Evolutionary conservation across 53 echinoderm and acorn worm genomes (phyloP).

Genomic region (Antedon mediterranea): DNA sequence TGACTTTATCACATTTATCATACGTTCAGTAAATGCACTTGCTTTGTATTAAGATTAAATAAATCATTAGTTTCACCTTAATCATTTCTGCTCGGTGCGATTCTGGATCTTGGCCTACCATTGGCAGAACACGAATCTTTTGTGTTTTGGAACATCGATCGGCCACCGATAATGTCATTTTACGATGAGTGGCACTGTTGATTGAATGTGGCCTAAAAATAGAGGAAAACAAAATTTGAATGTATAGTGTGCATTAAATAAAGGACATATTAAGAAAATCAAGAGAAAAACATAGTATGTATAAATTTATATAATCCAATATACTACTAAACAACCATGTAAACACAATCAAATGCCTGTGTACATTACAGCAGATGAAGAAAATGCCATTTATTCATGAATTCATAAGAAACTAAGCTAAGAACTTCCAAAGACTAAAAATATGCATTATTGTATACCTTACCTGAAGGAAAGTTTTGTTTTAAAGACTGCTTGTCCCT

Average conservation of each 20-base stretch:
- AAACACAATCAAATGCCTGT: too few relatives aligned
- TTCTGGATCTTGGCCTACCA: conserved; percentile 88
- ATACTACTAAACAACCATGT: not conserved
- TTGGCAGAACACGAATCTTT: conserved; percentile 88
- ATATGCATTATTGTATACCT: too few relatives aligned
- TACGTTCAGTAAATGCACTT: too few relatives aligned
- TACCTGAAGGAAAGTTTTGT: conserved; percentile 99
- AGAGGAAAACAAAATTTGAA: too few relatives aligned
- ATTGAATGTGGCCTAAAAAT: conserved; percentile 97
- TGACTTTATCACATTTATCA: too few relatives aligned
- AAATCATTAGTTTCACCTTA: conserved; percentile 83
- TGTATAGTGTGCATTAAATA: too few relatives aligned
- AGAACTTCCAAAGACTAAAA: too few relatives aligned
- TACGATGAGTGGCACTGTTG: conserved; percentile 97
- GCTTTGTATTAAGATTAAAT: too few relatives aligned
- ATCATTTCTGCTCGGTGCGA: conserved; percentile 84
- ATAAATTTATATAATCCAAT: not conserved
- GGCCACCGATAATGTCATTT: conserved; percentile 95
- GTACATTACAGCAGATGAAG: too few relatives aligned
- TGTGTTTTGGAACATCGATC: conserved; percentile 90
- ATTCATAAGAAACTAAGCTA: too few relatives aligned
- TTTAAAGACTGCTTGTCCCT: conserved; percentile 90
- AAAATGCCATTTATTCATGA: too few relatives aligned
- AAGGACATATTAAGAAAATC: not conserved
- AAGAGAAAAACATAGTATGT: not conserved